phyloP scores from a whole-genome alignment of 2,888 invertebrate species.

The Podotricha telesiphe region DNA sequence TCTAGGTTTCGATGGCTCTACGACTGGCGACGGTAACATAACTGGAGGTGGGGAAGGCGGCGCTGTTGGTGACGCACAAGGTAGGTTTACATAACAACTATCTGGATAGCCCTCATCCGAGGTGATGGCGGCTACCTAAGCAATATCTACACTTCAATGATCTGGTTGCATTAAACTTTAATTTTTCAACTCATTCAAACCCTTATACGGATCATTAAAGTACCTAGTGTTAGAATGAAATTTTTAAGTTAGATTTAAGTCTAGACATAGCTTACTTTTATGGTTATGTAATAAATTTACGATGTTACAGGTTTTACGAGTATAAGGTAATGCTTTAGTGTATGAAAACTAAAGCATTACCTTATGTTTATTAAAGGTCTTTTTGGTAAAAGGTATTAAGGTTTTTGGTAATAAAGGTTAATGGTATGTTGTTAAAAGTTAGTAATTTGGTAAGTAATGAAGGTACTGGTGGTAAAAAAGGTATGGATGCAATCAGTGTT shows the following conservation, averaged over 20 bases:
- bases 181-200: background rate
- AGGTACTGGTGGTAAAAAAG: background rate
- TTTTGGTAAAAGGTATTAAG: constrained; percentile 7
- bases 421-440: background rate
- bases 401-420: constrained; percentile 6
- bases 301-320: constrained; percentile 46
- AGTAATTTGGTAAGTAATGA: background rate
- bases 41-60: constrained; percentile 80
- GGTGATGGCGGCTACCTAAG: constrained; percentile 41
- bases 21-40: constrained; percentile 79
- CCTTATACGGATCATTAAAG: constrained; percentile 49
- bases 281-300: constrained; percentile 42
- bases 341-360: background rate
- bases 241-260: constrained; percentile 68
- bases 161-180: constrained; percentile 25
- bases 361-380: background rate
- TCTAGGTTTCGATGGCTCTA: constrained; percentile 79
- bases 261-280: constrained; percentile 30
- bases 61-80: constrained; percentile 83
- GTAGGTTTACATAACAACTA: constrained; percentile 71
- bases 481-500: background rate
- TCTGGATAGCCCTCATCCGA: constrained; percentile 44
- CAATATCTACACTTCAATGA: constrained; percentile 45
- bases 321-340: constrained; percentile 24
- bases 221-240: constrained; percentile 69